These are phyloP conservation scores for Planococcus citri DNA, from an alignment of 1,140 invertebrate genomes.

Conservation along the genomic window DNA sequence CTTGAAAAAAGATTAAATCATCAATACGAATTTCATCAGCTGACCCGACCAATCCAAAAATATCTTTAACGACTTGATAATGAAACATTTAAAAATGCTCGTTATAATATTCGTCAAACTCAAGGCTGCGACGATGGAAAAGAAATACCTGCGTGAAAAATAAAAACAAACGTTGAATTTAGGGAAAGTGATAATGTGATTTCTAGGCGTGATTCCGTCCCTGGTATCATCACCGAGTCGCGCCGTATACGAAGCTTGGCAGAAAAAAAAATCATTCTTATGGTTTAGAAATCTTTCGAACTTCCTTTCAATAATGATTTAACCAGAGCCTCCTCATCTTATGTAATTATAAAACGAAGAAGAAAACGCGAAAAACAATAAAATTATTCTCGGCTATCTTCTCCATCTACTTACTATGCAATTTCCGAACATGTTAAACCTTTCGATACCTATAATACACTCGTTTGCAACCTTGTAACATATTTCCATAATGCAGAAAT, in stretches of 20 bases:
- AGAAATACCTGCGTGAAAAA: background rate
- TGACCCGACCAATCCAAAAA: too few species aligned
- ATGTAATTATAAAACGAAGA: constrained; percentile 16
- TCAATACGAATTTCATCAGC: too few species aligned
- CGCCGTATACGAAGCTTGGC: background rate
- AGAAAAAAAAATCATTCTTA: constrained; percentile 4
- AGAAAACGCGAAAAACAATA: constrained; percentile 4
- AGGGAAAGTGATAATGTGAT: constrained; percentile 12
- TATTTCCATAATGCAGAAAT: background rate
- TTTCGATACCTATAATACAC: too few species aligned
- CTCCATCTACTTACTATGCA: background rate
- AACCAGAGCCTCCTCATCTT: constrained; percentile 3
- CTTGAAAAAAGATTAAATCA: too few species aligned
- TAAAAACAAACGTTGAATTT: background rate
- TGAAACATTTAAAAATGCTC: background rate
- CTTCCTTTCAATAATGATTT: constrained; percentile 18
- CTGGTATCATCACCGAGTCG: constrained; percentile 1
- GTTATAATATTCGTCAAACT: background rate
- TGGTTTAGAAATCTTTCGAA: constrained; percentile 14
- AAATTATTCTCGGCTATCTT: constrained; percentile 9
- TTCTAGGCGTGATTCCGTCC: constrained; percentile 10
- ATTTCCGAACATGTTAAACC: constrained; percentile 2
- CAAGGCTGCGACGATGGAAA: background rate
- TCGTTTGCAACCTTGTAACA: background rate
- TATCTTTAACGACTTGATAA: background rate